Percentiles rank a stretch among this genome's conserved stretches.
phyloP scores from a whole-genome alignment of 2,113 vertebrate genomes.

The Datnioides undecimradiatus region DNA sequence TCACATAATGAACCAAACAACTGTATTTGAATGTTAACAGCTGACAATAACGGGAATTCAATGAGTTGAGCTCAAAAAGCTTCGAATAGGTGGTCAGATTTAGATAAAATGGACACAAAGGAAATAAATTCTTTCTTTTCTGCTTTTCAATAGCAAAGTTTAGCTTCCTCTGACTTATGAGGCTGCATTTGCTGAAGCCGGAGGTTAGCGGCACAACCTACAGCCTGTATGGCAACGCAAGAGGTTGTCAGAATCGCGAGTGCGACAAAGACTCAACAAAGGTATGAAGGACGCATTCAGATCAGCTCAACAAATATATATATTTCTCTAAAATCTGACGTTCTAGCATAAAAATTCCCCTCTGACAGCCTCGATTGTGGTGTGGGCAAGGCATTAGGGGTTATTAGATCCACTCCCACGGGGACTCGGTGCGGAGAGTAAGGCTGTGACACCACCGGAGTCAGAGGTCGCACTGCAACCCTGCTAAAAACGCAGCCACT shows the following conservation, averaged over 20 bases:
- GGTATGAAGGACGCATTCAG: slow-evolving; percentile 24
- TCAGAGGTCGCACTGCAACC: slow-evolving; percentile 32
- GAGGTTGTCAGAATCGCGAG: neutral
- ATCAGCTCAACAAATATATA: neutral
- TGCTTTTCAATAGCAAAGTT: neutral
- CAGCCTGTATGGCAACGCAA: neutral
- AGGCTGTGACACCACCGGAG: neutral
- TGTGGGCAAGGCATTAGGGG: neutral
- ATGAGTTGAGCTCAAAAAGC: neutral
- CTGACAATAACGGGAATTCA: neutral
- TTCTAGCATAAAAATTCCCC: neutral
- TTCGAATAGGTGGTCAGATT: neutral
- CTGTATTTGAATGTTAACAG: neutral
- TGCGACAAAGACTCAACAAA: neutral
- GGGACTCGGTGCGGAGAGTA: neutral
- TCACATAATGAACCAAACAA: neutral
- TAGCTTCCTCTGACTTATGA: neutral
- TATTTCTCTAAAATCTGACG: neutral
- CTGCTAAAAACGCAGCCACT: slow-evolving; percentile 38
- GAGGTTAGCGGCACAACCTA: neutral
- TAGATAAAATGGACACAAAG: neutral
- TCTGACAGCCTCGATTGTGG: neutral
- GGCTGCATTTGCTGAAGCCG: slow-evolving; percentile 1
- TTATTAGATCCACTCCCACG: neutral
- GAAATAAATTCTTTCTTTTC: no score